These are phyloP conservation scores for Poecilia picta DNA, from an alignment of 2,797 vertebrate genomes.

Conservation along the genomic window DNA sequence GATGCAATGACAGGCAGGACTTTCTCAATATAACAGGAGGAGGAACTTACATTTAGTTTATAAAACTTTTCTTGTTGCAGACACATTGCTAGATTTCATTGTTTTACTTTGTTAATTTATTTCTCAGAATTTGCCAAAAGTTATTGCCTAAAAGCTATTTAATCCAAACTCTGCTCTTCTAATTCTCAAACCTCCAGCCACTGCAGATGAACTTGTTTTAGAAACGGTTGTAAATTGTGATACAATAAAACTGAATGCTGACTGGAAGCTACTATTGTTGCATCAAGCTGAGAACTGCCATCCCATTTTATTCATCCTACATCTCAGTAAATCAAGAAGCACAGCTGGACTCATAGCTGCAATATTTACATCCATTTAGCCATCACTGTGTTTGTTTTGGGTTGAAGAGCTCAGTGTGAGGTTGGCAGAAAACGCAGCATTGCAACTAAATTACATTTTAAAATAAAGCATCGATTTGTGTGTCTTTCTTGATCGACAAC, in stretches of 20 bases:
- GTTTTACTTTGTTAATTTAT: neutral
- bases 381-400: constrained; percentile 15
- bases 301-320: constrained; percentile 32
- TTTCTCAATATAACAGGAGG: too few species aligned
- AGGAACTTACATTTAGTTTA: too few species aligned
- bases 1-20: too few species aligned
- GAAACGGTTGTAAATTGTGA: neutral
- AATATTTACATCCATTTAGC: constrained; percentile 50
- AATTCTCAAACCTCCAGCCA: neutral
- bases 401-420: constrained; percentile 15
- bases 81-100: neutral
- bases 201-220: neutral
- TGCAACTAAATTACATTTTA: constrained; percentile 17
- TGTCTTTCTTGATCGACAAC: neutral
- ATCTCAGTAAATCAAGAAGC: constrained; percentile 59
- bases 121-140: neutral
- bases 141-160: neutral
- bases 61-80: neutral
- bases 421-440: constrained; percentile 2
- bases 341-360: constrained; percentile 49
- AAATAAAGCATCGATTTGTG: constrained; percentile 2
- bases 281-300: too few species aligned
- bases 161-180: neutral
- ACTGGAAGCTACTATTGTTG: neutral
- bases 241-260: neutral